phyloP scores from a whole-genome alignment of 2,888 invertebrate genomes.

The Lacanobia wlatinum region DNA sequence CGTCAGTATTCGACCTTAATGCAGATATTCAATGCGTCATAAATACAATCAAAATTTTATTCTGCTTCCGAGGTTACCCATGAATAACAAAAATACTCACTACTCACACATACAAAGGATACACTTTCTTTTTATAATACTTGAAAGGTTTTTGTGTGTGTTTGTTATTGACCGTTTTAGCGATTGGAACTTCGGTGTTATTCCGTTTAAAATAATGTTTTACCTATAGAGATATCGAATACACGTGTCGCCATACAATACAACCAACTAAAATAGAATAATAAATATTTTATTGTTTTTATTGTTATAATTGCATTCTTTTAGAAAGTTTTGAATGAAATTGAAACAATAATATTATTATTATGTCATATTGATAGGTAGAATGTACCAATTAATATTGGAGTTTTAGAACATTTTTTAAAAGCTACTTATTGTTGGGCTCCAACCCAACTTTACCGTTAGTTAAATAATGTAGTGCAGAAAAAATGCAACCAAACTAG shows the following conservation, averaged over 20 bases:
- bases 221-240: conserved; percentile 16
- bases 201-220: conserved; percentile 10
- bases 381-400: too few species aligned
- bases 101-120: conserved; percentile 4
- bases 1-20: conserved; percentile 17
- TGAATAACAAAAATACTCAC: conserved; percentile 22
- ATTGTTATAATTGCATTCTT: background rate
- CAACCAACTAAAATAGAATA: background rate
- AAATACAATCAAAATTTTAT: conserved; percentile 44
- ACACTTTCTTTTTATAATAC: conserved; percentile 22
- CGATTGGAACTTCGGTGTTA: conserved; percentile 1
- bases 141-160: conserved; percentile 14
- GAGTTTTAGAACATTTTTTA: too few species aligned
- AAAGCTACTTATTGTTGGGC: too few species aligned
- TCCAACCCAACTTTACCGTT: too few species aligned
- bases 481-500: too few species aligned
- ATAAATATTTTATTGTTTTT: background rate
- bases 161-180: conserved; percentile 11
- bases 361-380: background rate
- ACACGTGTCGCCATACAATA: background rate
- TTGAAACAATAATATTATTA: background rate
- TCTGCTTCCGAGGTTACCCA: conserved; percentile 33
- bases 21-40: conserved; percentile 36
- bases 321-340: background rate
- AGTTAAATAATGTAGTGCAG: too few species aligned